Conservation (phyloP, 2,888 invertebrate species). For the Germaria angustata region DNA sequence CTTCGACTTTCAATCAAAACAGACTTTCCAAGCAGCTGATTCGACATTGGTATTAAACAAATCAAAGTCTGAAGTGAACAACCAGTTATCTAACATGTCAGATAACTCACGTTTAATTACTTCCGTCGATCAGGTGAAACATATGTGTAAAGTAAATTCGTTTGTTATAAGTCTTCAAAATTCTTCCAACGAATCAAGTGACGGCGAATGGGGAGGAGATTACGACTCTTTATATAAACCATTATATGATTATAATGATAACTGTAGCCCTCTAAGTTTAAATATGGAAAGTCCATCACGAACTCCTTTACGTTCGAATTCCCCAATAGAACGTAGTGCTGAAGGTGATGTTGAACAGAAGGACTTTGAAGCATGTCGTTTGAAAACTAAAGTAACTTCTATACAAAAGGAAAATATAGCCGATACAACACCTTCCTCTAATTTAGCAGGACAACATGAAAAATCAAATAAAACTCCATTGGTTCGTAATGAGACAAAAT, state of each 20-base stretch:
- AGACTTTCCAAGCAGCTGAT: slow-evolving; percentile 40
- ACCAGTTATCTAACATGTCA: not conserved
- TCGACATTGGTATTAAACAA: slow-evolving; percentile 26
- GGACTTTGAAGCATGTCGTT: slow-evolving; percentile 73
- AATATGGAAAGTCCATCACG: slow-evolving; percentile 73
- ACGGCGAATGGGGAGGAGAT: slow-evolving; percentile 69
- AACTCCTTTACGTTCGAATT: slow-evolving; percentile 72
- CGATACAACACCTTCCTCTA: slow-evolving; percentile 69
- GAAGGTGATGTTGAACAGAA: slow-evolving; percentile 39
- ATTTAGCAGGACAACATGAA: not conserved
- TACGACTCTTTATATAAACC: slow-evolving; percentile 42
- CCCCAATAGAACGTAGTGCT: slow-evolving; percentile 69
- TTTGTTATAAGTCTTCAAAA: slow-evolving; percentile 74
- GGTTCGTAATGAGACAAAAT: not conserved
- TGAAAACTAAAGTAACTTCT: slow-evolving; percentile 73
- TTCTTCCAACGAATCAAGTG: slow-evolving; percentile 73
- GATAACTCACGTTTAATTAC: slow-evolving; percentile 74
- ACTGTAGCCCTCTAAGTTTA: slow-evolving; percentile 75
- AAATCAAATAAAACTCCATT: slow-evolving; percentile 28
- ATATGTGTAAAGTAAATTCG: slow-evolving; percentile 71
- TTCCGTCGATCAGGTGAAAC: slow-evolving; percentile 71
- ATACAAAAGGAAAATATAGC: not conserved
- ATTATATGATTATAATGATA: slow-evolving; percentile 71
- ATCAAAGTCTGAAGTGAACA: not conserved
- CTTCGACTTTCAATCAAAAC: slow-evolving; percentile 68